phyloP scores from a whole-genome alignment of 2,797 vertebrate species.

The Mormyrops attenuatus region DNA sequence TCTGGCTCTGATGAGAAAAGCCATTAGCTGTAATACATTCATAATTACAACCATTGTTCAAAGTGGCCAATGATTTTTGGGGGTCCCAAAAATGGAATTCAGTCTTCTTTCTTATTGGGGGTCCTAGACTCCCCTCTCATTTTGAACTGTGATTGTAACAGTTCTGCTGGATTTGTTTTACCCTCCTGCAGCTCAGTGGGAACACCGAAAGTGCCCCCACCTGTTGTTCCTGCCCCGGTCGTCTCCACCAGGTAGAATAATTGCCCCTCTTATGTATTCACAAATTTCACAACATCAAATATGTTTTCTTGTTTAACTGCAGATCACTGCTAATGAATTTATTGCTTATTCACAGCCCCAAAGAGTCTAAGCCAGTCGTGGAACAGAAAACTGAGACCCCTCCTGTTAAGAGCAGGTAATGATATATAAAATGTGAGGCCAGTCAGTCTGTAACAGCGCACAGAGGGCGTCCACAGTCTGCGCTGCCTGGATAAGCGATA shows the following conservation, averaged over 20 bases:
- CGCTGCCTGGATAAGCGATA: neutral
- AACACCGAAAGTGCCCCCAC: neutral
- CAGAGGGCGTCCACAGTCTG: neutral
- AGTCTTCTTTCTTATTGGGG: neutral
- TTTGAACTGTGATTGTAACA: neutral
- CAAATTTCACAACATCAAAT: neutral
- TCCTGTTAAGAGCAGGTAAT: constrained; percentile 37
- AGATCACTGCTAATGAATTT: neutral
- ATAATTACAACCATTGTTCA: neutral
- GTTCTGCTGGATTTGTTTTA: neutral
- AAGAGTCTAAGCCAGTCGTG: constrained; percentile 34
- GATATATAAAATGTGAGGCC: no score
- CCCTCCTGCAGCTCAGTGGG: neutral
- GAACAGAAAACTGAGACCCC: constrained; percentile 25
- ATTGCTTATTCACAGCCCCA: constrained; percentile 30
- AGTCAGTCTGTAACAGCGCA: neutral
- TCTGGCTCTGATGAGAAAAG: neutral
- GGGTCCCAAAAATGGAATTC: neutral
- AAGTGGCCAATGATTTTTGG: neutral
- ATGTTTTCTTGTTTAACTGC: neutral
- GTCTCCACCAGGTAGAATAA: neutral
- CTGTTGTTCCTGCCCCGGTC: neutral
- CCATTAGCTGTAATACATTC: neutral
- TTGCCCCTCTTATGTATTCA: neutral
- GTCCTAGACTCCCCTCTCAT: neutral